These are phyloP conservation scores for Cebidichthys violaceus DNA, from an alignment of 2,113 vertebrate species.

Conservation along the genomic window DNA sequence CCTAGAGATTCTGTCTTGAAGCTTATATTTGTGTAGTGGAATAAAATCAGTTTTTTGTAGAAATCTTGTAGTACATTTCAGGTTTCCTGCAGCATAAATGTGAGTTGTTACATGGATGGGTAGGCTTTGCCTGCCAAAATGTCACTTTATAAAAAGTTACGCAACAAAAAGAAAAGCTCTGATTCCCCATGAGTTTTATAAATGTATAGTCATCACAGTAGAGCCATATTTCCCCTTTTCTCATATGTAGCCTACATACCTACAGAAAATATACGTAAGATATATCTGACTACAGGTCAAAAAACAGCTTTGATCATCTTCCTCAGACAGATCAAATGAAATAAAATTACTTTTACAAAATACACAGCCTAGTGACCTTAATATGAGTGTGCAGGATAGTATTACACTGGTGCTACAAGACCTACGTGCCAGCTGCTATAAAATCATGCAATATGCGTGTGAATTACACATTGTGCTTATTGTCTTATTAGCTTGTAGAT, in stretches of 20 bases:
- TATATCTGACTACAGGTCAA: not conserved
- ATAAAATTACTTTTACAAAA: constrained; percentile 18
- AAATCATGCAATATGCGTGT: not conserved
- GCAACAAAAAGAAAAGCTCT: constrained; percentile 41
- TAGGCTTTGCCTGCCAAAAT: constrained; percentile 45
- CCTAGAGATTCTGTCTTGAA: not conserved
- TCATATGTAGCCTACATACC: not conserved
- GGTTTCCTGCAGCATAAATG: constrained; percentile 35
- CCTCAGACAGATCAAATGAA: not conserved
- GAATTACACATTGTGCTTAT: not conserved
- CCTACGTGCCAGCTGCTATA: not conserved
- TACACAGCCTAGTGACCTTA: not conserved
- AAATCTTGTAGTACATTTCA: constrained; percentile 22
- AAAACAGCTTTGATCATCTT: not conserved
- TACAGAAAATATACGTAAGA: not conserved
- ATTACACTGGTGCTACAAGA: not conserved
- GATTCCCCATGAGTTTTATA: constrained; percentile 23
- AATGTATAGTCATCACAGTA: constrained; percentile 26
- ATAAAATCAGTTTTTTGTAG: not conserved
- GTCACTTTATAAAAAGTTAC: constrained; percentile 50
- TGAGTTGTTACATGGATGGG: constrained; percentile 48
- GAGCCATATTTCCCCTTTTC: not conserved
- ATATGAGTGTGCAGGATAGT: not conserved
- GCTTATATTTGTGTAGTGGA: constrained; percentile 23
- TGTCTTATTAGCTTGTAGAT: not conserved